Percentiles rank a stretch among this genome's conserved stretches.
Evolutionary conservation across 2,888 invertebrate genomes (phyloP).

Genomic region (Xanthostigma xanthostigma): DNA sequence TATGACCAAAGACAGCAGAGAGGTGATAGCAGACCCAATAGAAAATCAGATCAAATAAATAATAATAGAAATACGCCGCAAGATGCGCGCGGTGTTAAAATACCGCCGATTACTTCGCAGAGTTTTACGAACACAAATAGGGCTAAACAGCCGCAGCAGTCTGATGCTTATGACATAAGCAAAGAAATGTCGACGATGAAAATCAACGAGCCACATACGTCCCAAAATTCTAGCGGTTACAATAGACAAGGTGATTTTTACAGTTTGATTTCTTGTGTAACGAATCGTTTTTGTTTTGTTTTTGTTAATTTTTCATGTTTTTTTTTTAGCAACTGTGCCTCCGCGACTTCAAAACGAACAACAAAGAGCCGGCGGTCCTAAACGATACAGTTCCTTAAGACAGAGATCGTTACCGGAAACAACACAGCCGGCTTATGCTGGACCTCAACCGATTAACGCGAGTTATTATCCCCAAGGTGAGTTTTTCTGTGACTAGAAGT

Average conservation of each 20-base stretch:
- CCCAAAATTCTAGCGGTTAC: background rate
- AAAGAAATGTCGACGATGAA: constrained; percentile 23
- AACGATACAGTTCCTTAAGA: constrained; percentile 37
- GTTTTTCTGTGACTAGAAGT: background rate
- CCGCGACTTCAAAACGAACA: constrained; percentile 26
- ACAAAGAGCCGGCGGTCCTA: constrained; percentile 30
- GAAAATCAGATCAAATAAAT: background rate
- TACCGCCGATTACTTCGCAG: constrained; percentile 18
- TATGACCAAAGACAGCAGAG: background rate
- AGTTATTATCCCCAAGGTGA: constrained; percentile 25
- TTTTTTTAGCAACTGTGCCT: constrained; percentile 19
- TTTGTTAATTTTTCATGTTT: too few species aligned
- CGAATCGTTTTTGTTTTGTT: too few species aligned
- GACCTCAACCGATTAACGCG: constrained; percentile 14
- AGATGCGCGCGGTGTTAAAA: background rate
- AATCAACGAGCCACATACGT: constrained; percentile 10
- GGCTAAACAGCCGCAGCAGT: constrained; percentile 17
- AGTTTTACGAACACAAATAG: constrained; percentile 28
- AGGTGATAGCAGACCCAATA: background rate
- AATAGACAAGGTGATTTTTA: background rate
- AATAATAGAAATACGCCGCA: background rate
- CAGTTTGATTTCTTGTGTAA: too few species aligned
- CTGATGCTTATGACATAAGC: constrained; percentile 18
- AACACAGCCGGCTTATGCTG: constrained; percentile 21
- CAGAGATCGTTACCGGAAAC: constrained; percentile 43